Conservation (phyloP, 1,140 invertebrate genomes). For the Liolophura sinensis region DNA sequence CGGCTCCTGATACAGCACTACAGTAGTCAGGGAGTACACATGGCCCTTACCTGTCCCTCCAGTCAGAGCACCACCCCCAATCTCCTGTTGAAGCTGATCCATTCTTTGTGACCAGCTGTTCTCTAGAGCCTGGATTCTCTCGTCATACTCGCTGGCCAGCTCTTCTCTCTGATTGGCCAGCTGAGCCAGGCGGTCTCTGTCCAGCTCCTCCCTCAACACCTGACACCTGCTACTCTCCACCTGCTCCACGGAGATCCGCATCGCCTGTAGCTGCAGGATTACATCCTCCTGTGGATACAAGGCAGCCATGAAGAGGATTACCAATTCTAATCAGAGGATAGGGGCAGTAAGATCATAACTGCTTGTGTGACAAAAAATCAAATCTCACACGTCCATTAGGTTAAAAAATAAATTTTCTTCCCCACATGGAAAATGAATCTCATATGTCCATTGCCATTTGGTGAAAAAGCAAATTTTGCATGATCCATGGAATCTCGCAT, state of each 20-base stretch:
- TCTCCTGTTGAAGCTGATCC: slow-evolving; percentile 23
- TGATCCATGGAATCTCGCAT: no score
- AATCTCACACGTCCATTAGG: no score
- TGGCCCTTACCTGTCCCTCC: no score
- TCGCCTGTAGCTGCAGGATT: slow-evolving; percentile 38
- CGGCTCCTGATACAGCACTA: no score
- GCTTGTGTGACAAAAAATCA: no score
- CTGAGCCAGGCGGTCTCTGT: slow-evolving; percentile 24
- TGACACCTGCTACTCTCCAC: slow-evolving; percentile 37
- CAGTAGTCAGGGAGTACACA: no score
- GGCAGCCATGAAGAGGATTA: no score
- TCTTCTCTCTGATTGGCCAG: slow-evolving; percentile 23
- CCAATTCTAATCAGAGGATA: no score
- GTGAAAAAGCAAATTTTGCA: no score
- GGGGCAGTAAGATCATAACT: neutral
- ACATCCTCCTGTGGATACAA: slow-evolving; percentile 35
- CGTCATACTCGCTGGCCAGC: slow-evolving; percentile 38
- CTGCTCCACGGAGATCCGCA: slow-evolving; percentile 43
- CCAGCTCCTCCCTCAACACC: slow-evolving; percentile 31
- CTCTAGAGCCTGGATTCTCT: slow-evolving; percentile 33
- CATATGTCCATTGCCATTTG: no score
- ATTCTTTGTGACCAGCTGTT: slow-evolving; percentile 22
- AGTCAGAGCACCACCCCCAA: slow-evolving; percentile 3
- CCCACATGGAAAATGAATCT: no score
- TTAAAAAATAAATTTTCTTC: no score